Evolutionary conservation across 2,888 invertebrate species (phyloP).

Genomic region (Eupsilia transversa): DNA sequence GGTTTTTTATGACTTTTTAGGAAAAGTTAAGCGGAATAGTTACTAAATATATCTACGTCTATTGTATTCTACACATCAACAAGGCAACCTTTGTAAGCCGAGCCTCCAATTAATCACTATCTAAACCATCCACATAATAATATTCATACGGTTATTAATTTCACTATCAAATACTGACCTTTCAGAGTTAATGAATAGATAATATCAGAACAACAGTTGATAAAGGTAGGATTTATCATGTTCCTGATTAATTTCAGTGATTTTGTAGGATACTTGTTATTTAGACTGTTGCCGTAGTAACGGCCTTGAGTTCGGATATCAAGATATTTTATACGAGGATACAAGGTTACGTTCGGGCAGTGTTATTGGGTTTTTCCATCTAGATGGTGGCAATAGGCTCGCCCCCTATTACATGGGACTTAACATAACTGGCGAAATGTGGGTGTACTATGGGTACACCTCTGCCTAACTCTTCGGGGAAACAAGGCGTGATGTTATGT

Average conservation of each 20-base stretch:
- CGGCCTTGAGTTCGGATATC: slow-evolving; percentile 40
- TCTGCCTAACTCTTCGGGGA: no score
- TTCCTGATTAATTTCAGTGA: slow-evolving; percentile 48
- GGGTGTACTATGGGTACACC: no score
- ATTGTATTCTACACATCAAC: no score
- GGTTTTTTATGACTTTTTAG: no score
- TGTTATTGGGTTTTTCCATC: no score
- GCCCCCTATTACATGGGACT: no score
- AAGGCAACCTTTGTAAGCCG: neutral
- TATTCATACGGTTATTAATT: slow-evolving; percentile 54
- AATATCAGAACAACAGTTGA: slow-evolving; percentile 55
- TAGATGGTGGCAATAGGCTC: no score
- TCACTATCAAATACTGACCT: slow-evolving; percentile 50
- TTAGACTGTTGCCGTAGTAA: slow-evolving; percentile 46
- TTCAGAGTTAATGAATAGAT: slow-evolving; percentile 64
- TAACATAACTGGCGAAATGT: no score
- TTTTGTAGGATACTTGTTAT: slow-evolving; percentile 52
- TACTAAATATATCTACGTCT: no score
- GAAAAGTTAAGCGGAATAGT: no score
- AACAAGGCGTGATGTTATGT: no score
- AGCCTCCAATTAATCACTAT: slow-evolving; percentile 28
- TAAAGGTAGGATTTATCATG: slow-evolving; percentile 47
- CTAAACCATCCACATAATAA: slow-evolving; percentile 37
- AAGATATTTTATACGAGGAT: slow-evolving; percentile 3
- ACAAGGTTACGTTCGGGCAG: slow-evolving; percentile 1